Percentiles rank a stretch among this genome's conserved stretches.
Evolutionary conservation across 2,888 invertebrate genomes (phyloP).

Genomic region (Mesorhabditis spiculigera): DNA sequence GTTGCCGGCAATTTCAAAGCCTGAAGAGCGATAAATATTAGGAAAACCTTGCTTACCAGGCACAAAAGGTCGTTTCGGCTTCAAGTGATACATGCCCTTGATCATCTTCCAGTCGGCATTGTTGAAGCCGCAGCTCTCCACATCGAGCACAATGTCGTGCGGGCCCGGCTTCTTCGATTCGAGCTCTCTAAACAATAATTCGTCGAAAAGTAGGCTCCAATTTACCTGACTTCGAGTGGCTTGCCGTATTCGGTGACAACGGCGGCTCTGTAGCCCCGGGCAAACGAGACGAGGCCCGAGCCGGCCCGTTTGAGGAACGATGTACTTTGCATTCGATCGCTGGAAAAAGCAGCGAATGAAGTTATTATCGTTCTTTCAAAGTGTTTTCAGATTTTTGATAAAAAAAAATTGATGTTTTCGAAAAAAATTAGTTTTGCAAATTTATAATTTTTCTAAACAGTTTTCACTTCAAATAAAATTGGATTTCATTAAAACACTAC

Average conservation of each 20-base stretch:
- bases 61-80: constrained; percentile 65
- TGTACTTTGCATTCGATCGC: too few species aligned
- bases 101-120: constrained; percentile 67
- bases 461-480: background rate
- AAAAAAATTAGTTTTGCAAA: background rate
- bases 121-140: constrained; percentile 70
- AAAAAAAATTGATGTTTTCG: too few species aligned
- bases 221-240: background rate
- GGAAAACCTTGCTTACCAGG: constrained; percentile 61
- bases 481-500: too few species aligned
- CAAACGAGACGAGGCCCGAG: too few species aligned
- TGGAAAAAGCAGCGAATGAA: too few species aligned
- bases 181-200: background rate
- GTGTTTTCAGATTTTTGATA: too few species aligned
- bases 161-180: constrained; percentile 12
- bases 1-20: constrained; percentile 69
- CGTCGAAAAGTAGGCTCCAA: background rate
- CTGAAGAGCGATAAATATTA: constrained; percentile 41
- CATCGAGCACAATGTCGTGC: constrained; percentile 56
- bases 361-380: too few species aligned
- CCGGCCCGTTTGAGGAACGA: too few species aligned
- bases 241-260: constrained; percentile 11
- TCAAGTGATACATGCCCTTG: constrained; percentile 63
- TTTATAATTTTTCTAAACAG: background rate
- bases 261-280: constrained; percentile 14